Conservation (phyloP, 2,797 vertebrate genomes). For the Halcyon leucocephala region DNA sequence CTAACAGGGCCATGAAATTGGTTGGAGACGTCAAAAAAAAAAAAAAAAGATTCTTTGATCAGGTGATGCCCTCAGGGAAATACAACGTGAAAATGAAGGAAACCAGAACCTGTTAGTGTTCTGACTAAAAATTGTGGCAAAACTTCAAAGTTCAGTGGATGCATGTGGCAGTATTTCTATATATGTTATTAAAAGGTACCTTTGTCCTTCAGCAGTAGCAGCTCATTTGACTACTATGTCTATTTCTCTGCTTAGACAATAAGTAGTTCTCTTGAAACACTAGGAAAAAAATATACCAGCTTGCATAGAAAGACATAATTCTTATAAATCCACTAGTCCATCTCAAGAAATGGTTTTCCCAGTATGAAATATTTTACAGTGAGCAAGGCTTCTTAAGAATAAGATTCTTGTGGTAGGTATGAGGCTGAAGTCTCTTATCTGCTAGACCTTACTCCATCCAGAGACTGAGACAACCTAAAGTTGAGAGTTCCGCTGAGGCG, state of each 20-base stretch:
- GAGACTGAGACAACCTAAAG: not conserved
- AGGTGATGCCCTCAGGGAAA: not conserved
- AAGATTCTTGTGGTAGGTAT: not conserved
- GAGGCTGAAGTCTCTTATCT: not conserved
- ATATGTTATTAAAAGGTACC: not conserved
- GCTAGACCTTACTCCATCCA: not conserved
- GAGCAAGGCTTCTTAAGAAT: not conserved
- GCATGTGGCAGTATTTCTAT: not conserved
- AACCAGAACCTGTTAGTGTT: not conserved
- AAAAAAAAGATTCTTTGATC: not conserved
- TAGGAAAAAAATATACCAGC: not conserved
- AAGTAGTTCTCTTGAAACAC: not conserved
- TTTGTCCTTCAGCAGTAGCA: not conserved
- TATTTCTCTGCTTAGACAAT: not conserved
- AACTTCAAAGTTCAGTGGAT: not conserved
- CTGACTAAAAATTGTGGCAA: not conserved
- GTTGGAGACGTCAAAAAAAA: not conserved
- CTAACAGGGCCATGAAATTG: not conserved
- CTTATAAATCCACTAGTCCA: not conserved
- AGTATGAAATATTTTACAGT: not conserved
- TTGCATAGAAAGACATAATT: too few species aligned
- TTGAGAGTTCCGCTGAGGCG: not conserved
- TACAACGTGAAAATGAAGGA: not conserved
- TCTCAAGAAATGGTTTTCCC: not conserved
- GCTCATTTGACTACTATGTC: not conserved